Percentiles rank a stretch among this genome's conserved stretches.
These are phyloP conservation scores for Lasioglossum morio DNA, from an alignment of 2,888 invertebrate genomes.

Conservation along the genomic window DNA sequence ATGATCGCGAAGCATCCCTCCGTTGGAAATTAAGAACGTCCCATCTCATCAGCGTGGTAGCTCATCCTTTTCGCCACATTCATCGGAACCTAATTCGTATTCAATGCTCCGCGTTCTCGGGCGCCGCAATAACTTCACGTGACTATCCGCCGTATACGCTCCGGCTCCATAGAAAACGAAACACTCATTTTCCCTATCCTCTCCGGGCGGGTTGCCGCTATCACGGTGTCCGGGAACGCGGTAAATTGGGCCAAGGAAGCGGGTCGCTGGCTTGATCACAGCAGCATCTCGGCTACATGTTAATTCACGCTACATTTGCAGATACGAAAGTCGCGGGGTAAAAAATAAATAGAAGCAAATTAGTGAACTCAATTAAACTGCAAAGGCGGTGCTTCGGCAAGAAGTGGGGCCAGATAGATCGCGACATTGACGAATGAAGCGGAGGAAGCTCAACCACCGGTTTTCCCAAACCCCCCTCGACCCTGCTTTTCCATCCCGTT, in stretches of 20 bases:
- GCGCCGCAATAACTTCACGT: neutral
- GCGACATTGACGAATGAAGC: conserved; percentile 82
- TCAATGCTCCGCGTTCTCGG: neutral
- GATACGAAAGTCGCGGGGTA: conserved; percentile 59
- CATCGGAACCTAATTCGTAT: neutral
- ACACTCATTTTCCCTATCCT: neutral
- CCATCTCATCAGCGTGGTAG: neutral
- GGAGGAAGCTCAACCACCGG: conserved; percentile 64
- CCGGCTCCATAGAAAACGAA: neutral
- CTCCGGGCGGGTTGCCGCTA: neutral
- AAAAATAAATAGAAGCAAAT: conserved; percentile 73
- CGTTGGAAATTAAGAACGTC: neutral
- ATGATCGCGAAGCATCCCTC: neutral
- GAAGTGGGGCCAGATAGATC: conserved; percentile 63
- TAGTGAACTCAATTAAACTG: conserved; percentile 70
- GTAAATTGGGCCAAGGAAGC: conserved; percentile 9
- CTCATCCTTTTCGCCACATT: neutral
- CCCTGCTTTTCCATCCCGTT: conserved; percentile 19
- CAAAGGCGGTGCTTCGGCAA: conserved; percentile 65
- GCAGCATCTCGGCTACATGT: conserved; percentile 19
- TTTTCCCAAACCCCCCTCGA: neutral
- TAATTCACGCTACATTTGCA: conserved; percentile 36
- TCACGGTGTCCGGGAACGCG: neutral
- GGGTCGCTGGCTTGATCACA: neutral
- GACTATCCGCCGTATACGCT: neutral